phyloP scores from a whole-genome alignment of 2,113 vertebrate genomes.

The Oreamnos americanus region DNA sequence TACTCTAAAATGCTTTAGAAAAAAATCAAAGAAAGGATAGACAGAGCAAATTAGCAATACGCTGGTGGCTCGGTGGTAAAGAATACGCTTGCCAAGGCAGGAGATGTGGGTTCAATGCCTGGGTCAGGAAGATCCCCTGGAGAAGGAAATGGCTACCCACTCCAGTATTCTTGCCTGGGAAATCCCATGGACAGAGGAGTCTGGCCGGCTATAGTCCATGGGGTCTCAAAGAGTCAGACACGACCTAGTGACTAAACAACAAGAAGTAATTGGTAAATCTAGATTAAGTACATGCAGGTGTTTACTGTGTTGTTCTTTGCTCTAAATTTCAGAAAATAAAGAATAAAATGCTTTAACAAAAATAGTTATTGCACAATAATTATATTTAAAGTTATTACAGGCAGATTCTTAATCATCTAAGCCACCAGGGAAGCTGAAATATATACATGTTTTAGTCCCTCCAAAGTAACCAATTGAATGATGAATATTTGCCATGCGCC shows the following conservation, averaged over 20 bases:
- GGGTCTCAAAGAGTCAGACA: neutral
- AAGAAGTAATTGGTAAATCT: neutral
- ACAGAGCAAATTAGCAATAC: neutral
- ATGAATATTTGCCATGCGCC: constrained; percentile 13
- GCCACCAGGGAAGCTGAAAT: neutral
- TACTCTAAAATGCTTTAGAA: neutral
- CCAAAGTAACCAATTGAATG: neutral
- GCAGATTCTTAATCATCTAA: neutral
- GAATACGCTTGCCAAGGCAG: neutral
- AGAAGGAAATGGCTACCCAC: neutral
- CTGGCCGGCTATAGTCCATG: neutral
- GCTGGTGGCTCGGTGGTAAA: neutral
- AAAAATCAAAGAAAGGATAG: neutral
- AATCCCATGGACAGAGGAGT: neutral
- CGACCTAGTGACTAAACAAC: neutral
- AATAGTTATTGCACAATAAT: neutral
- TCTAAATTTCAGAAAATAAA: constrained; percentile 21
- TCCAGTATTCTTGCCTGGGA: neutral
- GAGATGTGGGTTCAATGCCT: neutral
- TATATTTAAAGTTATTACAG: neutral
- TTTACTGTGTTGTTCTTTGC: neutral
- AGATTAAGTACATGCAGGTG: neutral
- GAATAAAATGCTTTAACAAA: neutral
- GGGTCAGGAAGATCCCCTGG: neutral
- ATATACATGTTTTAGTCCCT: neutral